phyloP scores from a whole-genome alignment of 2,888 invertebrate species.

The Apamea sordens region DNA sequence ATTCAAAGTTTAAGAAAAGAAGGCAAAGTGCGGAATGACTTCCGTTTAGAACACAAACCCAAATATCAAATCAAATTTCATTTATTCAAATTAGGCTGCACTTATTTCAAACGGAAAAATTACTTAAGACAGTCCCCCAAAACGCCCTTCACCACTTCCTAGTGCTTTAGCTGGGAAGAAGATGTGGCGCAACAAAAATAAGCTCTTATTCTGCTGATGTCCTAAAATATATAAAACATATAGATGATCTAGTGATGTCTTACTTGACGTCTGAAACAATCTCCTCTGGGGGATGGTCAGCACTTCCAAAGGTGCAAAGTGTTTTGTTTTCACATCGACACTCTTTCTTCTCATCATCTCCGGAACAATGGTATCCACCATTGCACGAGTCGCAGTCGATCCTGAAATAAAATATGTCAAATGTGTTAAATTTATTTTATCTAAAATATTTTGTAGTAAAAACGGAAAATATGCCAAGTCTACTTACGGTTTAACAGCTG shows the following conservation, averaged over 20 bases:
- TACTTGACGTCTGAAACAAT: constrained; percentile 35
- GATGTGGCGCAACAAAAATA: not conserved
- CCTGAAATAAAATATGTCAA: constrained; percentile 68
- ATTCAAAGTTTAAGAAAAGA: not conserved
- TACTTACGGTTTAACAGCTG: constrained; percentile 73
- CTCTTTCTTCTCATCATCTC: constrained; percentile 34
- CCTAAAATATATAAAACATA: not conserved
- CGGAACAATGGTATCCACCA: constrained; percentile 64
- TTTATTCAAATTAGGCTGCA: too few species aligned
- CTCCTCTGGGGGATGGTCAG: constrained; percentile 3
- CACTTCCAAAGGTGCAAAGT: constrained; percentile 58
- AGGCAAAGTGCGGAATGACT: not conserved
- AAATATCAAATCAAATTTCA: not conserved
- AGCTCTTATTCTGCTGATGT: not conserved
- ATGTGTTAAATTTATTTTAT: not conserved
- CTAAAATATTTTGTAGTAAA: not conserved
- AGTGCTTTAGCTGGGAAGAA: not conserved
- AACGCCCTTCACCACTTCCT: too few species aligned
- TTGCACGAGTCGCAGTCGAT: constrained; percentile 73
- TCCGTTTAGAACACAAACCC: not conserved
- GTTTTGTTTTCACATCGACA: constrained; percentile 72
- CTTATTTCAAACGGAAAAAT: too few species aligned
- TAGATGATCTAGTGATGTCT: constrained; percentile 7
- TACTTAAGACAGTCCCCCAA: too few species aligned
- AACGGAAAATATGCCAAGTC: not conserved